Conservation (phyloP, 2,888 invertebrate species). For the Polymixis lichenea region DNA sequence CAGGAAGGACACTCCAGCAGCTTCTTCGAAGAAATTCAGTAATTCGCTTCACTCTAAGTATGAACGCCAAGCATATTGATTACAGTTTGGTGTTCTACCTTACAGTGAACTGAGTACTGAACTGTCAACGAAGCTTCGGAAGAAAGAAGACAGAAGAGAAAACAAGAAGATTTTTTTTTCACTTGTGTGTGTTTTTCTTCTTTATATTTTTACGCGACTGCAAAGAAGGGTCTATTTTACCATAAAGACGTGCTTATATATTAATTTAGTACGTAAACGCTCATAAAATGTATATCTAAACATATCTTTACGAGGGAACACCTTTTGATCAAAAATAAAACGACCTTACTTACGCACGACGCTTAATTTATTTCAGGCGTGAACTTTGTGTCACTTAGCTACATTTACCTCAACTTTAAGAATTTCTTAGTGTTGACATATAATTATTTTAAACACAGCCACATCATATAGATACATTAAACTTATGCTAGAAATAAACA, state of each 20-base stretch:
- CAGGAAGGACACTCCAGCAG: neutral
- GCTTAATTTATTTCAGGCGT: conserved; percentile 35
- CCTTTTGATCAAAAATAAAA: conserved; percentile 26
- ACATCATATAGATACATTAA: no score
- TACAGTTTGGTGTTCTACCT: conserved; percentile 98
- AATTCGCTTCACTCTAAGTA: conserved; percentile 96
- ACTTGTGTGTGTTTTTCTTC: neutral
- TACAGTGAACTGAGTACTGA: conserved; percentile 95
- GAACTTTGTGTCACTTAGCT: conserved; percentile 20
- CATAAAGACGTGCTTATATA: conserved; percentile 15
- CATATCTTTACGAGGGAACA: conserved; percentile 14
- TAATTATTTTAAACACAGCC: conserved; percentile 32
- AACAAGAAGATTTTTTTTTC: neutral
- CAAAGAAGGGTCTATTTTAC: conserved; percentile 14
- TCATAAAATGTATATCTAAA: conserved; percentile 6
- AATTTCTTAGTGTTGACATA: conserved; percentile 39
- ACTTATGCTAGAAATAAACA: no score
- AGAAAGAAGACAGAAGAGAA: conserved; percentile 35
- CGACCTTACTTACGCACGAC: conserved; percentile 6
- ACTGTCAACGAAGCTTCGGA: conserved; percentile 61
- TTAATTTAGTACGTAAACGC: conserved; percentile 9
- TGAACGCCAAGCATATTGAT: conserved; percentile 96
- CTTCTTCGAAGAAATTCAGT: conserved; percentile 47
- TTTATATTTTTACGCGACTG: neutral
- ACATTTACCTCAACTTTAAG: conserved; percentile 33